Conservation (phyloP, 2,888 invertebrate species). For the Acrobasis consociella region DNA sequence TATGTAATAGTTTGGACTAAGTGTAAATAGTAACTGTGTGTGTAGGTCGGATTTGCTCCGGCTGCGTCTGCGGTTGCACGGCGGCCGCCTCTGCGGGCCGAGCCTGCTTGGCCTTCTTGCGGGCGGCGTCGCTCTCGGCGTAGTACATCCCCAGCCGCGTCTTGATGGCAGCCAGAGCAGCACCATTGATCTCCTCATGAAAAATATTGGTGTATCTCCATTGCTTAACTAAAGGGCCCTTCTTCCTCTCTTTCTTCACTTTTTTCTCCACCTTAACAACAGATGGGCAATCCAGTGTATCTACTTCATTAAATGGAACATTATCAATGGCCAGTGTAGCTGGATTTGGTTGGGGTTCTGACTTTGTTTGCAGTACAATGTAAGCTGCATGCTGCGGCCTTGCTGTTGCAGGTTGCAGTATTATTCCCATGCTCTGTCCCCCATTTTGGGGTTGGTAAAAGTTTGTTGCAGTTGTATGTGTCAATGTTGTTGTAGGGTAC, state of each 20-base stretch:
- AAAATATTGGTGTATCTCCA: conserved; percentile 83
- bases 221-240: conserved; percentile 77
- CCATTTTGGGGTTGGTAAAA: conserved; percentile 75
- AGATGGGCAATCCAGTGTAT: conserved; percentile 43
- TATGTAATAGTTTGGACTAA: conserved; percentile 23
- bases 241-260: conserved; percentile 70
- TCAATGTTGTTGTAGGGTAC: conserved; percentile 66
- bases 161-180: conserved; percentile 78
- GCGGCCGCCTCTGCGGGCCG: conserved; percentile 53
- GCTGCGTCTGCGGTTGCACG: conserved; percentile 58
- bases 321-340: conserved; percentile 57
- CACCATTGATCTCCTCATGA: conserved; percentile 81
- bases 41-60: conserved; percentile 62
- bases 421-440: conserved; percentile 70
- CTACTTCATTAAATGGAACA: conserved; percentile 50
- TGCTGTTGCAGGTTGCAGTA: conserved; percentile 64
- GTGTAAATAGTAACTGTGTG: conserved; percentile 74
- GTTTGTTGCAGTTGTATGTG: conserved; percentile 61
- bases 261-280: conserved; percentile 52
- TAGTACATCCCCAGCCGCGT: conserved; percentile 79
- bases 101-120: conserved; percentile 71
- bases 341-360: conserved; percentile 58
- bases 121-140: conserved; percentile 75
- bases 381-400: conserved; percentile 71
- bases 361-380: conserved; percentile 71